Base-by-base conservation (phyloP, 2,888 invertebrate species). In the Entomobrya multifasciata region DNA sequence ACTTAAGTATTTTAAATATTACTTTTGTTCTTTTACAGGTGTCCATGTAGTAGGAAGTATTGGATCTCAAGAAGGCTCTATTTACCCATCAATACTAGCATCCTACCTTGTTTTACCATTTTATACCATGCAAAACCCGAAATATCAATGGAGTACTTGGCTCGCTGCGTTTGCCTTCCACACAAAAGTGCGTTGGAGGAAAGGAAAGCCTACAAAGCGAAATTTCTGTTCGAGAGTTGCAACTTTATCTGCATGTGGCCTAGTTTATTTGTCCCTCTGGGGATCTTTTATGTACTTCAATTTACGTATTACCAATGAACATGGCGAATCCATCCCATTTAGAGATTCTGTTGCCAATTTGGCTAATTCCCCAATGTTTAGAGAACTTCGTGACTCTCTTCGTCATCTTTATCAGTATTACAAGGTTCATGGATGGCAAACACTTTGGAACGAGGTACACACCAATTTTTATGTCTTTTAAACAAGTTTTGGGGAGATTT, bases 11-110 rank as follows among this genome's bases (percentile, higher is more conserved):
- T n/a, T n/a, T n/a, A n/a, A n/a, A n/a, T n/a, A n/a, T n/a, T n/a
- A n/a, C n/a, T n/a, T n/a, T n/a, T n/a, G n/a, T n/a, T n/a, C n/a
- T n/a, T n/a, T n/a, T n/a, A n/a, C 92, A 97, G 98, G 98, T 91
- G 96, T 97, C 0, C 96, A 97, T 95, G 94, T 95, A 0, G 96
- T 98, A 10, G 98, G 98, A 30, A 98, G 98, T 92, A 95, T 98
- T 88, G 98, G 98, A 0, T 94, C 95, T 1, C 96, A 98, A 92
- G 93, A 94, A 91, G 97, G 97, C 0, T 93, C 94, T 0, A 93
- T 97, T 44, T 95, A 95, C 93, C 94, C 95, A 92, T 94, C 96
- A 0, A 92, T 97, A 0, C 77, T 95, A 0, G 95, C 95, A 0
- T 95, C 98, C 0, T 95, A 95, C 91, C 95, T 96, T 91, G 95